Evolutionary conservation across 35 echinoderm and acorn worm genomes (phyloP).

Genomic region (Acanthaster planci): DNA sequence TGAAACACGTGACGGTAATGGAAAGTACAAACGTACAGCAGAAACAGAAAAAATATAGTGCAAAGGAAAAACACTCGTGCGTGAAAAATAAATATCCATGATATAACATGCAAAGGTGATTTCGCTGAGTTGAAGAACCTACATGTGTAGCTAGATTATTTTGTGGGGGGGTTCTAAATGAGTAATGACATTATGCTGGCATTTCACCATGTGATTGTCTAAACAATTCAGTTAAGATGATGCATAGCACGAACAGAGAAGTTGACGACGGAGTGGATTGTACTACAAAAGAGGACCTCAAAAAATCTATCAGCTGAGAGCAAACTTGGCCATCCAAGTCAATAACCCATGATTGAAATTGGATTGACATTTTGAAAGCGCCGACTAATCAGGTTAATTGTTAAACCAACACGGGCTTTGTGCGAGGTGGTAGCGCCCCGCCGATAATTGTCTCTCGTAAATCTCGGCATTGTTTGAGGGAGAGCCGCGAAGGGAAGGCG

Average conservation of each 20-base stretch:
- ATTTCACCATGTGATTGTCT: neutral
- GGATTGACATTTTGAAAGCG: neutral
- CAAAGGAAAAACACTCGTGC: too few relatives aligned
- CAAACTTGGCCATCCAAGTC: neutral
- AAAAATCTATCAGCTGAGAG: conserved; percentile 5
- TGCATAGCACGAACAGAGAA: neutral
- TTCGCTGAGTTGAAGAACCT: too few relatives aligned
- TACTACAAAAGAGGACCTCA: neutral
- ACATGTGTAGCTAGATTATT: too few relatives aligned
- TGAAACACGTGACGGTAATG: too few relatives aligned
- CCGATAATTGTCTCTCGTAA: conserved; percentile 12
- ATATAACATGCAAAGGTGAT: too few relatives aligned
- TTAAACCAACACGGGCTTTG: conserved; percentile 11
- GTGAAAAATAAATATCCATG: too few relatives aligned
- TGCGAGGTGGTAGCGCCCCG: neutral
- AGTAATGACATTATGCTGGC: too few relatives aligned
- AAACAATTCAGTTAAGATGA: conserved; percentile 6
- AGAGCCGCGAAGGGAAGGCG: neutral
- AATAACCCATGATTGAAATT: neutral
- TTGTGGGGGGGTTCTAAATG: too few relatives aligned
- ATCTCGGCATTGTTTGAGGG: neutral
- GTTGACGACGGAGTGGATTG: neutral
- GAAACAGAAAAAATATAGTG: too few relatives aligned
- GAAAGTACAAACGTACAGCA: too few relatives aligned
- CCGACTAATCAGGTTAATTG: conserved; percentile 15